Base-by-base conservation (phyloP, 2,113 vertebrate genomes). In the Campylomormyrus numenius region DNA sequence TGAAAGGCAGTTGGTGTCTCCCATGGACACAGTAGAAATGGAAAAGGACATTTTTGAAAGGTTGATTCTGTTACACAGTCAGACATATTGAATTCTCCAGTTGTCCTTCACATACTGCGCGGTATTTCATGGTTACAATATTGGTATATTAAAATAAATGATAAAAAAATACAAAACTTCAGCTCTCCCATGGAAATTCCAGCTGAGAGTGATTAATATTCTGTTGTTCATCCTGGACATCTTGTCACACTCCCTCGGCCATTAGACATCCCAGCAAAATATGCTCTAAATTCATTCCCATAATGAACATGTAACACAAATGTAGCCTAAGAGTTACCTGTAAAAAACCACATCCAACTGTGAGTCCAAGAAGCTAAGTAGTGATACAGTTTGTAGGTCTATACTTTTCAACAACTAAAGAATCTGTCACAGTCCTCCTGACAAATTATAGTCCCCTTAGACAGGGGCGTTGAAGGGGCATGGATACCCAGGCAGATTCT, bases 31-130 rank as follows among this genome's bases (percentile, higher is more conserved):
- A 92, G 3, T 24, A 8, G 92, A 92, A 91, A 0, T 0, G 3
- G 90, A 35, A 3, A 90, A 92, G 90, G 0, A 0, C 35, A 74
- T 35, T 89, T 91, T 93, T 89, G 88, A 91, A 91, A 94, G 85
- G 87, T 52, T 91, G 93, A 88, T 91, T 21, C 74, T 90, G 90
- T 92, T 90, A 91, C 9, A 31, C 77, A 87, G 90, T 88, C 21
- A 49, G 11, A 85, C 83, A 85, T 49, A 87, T 45, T 52, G 35
- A 87, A 87, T 39, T 53, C 27, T 50, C 85, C 48, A 35, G 15
- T 87, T 87, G 50, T 35, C 27, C 85, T 53, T 31, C 85, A 53
- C 85, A 85, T 5, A 45, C 11, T 19, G 49, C 1, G 3, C 0
- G 21, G 50, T 15, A 50, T 19, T 87, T 85, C 17, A 85, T n/a